Evolutionary conservation across 2,113 vertebrate species (phyloP).

Genomic region (Gorsachius goisagi): DNA sequence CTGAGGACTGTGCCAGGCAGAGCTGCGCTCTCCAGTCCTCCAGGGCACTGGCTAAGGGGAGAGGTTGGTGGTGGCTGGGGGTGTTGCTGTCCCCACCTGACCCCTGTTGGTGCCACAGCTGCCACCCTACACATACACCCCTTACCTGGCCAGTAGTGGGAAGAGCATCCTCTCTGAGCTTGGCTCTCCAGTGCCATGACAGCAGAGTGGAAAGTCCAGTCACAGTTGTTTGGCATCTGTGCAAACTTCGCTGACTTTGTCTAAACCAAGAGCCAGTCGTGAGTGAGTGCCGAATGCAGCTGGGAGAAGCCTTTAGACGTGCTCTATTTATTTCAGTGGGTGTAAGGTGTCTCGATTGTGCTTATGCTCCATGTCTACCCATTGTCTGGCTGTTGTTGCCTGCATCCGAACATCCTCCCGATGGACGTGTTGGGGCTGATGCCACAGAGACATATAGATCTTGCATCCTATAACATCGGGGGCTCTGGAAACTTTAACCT

Average conservation of each 20-base stretch:
- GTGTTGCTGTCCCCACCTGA: background rate
- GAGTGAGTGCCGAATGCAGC: background rate
- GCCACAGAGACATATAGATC: background rate
- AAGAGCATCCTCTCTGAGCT: accelerated
- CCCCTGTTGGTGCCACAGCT: background rate
- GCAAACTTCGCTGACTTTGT: background rate
- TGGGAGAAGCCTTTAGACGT: background rate
- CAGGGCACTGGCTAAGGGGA: background rate
- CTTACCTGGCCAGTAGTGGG: accelerated
- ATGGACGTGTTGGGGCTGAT: background rate
- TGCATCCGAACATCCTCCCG: background rate
- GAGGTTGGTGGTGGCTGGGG: background rate
- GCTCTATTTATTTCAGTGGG: background rate
- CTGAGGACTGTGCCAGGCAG: background rate
- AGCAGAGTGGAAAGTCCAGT: accelerated
- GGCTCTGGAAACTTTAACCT: background rate
- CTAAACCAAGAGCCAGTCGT: background rate
- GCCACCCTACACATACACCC: no score
- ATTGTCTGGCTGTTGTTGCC: background rate
- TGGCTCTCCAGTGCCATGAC: background rate
- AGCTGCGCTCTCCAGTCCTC: background rate
- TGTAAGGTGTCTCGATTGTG: background rate
- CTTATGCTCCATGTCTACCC: background rate
- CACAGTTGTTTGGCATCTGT: background rate
- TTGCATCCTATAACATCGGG: background rate